Conservation (phyloP, 2,797 vertebrate species). For the Pampus argenteus region DNA sequence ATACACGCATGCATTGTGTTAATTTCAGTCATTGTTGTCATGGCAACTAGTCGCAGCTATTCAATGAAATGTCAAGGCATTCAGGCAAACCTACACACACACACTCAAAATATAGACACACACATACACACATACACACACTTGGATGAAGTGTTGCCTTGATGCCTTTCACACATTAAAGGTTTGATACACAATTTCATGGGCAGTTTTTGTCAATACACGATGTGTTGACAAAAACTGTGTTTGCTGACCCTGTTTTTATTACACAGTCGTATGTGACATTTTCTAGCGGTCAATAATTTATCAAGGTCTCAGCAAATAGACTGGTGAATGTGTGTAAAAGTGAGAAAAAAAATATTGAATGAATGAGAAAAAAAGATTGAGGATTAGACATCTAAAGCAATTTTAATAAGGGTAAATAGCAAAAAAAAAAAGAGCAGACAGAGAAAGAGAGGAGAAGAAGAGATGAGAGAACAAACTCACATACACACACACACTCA, state of each 20-base stretch:
- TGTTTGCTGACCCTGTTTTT: slow-evolving; percentile 29
- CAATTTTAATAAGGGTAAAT: not conserved
- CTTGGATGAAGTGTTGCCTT: slow-evolving; percentile 29
- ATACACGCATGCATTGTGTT: slow-evolving; percentile 55
- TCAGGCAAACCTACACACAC: slow-evolving; percentile 45
- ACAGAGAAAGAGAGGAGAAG: not conserved
- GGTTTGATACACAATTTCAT: no score
- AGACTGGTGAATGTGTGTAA: not conserved
- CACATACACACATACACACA: slow-evolving; percentile 28
- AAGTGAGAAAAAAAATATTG: not conserved
- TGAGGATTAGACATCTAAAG: slow-evolving; percentile 1
- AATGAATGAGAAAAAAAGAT: not conserved
- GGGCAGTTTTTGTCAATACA: no score
- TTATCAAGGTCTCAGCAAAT: not conserved
- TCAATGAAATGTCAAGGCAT: slow-evolving; percentile 80
- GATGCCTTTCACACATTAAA: slow-evolving; percentile 6
- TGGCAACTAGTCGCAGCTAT: slow-evolving; percentile 75
- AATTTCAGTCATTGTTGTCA: slow-evolving; percentile 72
- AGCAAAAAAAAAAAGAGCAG: not conserved
- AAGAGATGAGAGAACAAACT: slow-evolving; percentile 5
- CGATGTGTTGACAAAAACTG: no score
- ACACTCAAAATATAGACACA: slow-evolving; percentile 11
- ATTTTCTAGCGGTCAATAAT: slow-evolving; percentile 22
- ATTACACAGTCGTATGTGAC: not conserved
- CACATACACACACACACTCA: not conserved